Conservation (phyloP, 2,113 vertebrate species). For the Apeltes quadracus region DNA sequence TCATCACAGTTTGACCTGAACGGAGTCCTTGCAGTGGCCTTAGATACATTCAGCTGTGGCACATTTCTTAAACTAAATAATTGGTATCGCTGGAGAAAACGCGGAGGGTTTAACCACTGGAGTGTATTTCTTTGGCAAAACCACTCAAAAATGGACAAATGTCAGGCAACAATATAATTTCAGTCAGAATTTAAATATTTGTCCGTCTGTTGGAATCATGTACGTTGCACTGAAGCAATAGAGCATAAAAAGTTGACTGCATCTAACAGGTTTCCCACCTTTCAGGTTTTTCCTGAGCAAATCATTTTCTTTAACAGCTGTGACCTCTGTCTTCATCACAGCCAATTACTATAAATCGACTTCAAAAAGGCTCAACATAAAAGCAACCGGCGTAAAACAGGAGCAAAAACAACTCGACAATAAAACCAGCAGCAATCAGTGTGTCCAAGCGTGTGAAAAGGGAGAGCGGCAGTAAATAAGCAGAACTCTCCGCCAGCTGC, state of each 20-base stretch:
- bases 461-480: conserved; percentile 15
- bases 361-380: background rate
- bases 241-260: background rate
- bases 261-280: background rate
- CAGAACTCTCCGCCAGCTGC: conserved; percentile 29
- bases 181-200: background rate
- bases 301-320: background rate
- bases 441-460: conserved; percentile 11
- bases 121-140: background rate
- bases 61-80: background rate
- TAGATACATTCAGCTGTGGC: background rate
- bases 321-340: background rate
- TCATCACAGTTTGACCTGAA: conserved; percentile 41
- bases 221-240: no score
- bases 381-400: background rate
- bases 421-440: background rate
- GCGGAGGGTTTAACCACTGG: background rate
- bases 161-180: background rate
- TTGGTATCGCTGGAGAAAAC: background rate
- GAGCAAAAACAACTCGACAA: background rate
- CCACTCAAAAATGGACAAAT: background rate
- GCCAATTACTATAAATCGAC: conserved; percentile 9
- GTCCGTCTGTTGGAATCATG: no score
- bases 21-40: conserved; percentile 2
- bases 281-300: background rate